Evolutionary conservation across 1,140 invertebrate genomes (phyloP).

Genomic region (Diabrotica virgifera): DNA sequence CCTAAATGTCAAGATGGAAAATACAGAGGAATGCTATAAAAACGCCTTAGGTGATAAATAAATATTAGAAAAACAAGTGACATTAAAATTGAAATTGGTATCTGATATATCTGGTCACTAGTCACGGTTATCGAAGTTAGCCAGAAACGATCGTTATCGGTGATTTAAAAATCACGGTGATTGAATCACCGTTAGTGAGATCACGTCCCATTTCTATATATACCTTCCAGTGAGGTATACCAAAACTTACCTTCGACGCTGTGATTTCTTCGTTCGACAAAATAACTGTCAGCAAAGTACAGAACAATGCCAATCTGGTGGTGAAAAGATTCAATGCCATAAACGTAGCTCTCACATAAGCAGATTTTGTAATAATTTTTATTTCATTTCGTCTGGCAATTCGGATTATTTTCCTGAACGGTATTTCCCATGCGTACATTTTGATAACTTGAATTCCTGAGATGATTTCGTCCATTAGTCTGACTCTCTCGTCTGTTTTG

Average conservation of each 20-base stretch:
- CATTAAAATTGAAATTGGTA: too few relatives aligned
- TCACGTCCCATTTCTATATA: too few relatives aligned
- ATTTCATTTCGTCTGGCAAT: constrained; percentile 59
- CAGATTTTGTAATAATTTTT: constrained; percentile 58
- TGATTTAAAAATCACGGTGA: too few relatives aligned
- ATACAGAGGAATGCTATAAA: too few relatives aligned
- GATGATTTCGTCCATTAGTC: constrained; percentile 77
- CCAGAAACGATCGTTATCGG: too few relatives aligned
- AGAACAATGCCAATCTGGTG: constrained; percentile 64
- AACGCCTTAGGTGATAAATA: too few relatives aligned
- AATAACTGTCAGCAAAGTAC: constrained; percentile 60
- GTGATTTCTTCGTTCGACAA: constrained; percentile 54
- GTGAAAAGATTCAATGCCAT: constrained; percentile 69
- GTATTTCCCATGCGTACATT: constrained; percentile 76
- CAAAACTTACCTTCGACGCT: constrained; percentile 33
- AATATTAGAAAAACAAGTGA: too few relatives aligned
- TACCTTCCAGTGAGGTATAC: too few relatives aligned
- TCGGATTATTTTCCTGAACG: constrained; percentile 61
- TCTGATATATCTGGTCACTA: too few relatives aligned
- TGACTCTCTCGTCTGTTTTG: constrained; percentile 70
- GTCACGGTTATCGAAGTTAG: too few relatives aligned
- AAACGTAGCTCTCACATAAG: constrained; percentile 67
- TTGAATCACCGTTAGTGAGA: too few relatives aligned
- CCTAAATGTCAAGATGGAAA: too few relatives aligned
- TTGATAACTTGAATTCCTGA: constrained; percentile 71